Conservation (phyloP, 1,140 invertebrate species). For the Ostrea denselamellosa region DNA sequence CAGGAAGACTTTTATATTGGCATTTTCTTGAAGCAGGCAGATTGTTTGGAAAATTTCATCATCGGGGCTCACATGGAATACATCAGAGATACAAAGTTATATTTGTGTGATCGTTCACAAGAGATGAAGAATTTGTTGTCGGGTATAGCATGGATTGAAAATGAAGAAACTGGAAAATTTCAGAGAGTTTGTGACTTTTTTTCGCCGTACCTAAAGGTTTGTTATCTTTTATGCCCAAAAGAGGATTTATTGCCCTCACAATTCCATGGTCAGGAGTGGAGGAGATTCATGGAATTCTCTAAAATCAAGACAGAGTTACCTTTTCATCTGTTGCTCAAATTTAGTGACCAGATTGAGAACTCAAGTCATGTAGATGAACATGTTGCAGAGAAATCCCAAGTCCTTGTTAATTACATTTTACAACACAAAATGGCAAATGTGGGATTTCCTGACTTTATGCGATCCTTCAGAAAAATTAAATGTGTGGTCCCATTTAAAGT, state of each 20-base stretch:
- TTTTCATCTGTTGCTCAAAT: not conserved
- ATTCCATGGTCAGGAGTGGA: not conserved
- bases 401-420: not conserved
- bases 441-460: not conserved
- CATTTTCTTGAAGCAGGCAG: not conserved
- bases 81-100: not conserved
- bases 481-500: not conserved
- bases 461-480: not conserved
- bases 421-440: not conserved
- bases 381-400: not conserved
- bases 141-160: not conserved
- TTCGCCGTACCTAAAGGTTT: not conserved
- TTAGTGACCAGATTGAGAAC: not conserved
- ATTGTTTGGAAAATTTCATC: not conserved
- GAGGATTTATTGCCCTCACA: not conserved
- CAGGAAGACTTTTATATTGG: not conserved
- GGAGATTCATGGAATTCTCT: not conserved
- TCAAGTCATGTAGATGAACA: not conserved
- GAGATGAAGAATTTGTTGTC: not conserved
- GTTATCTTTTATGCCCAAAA: not conserved
- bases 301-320: not conserved
- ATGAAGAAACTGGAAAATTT: not conserved
- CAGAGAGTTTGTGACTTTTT: not conserved
- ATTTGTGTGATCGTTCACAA: not conserved
- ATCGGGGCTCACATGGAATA: not conserved